Percentiles rank a stretch among this genome's conserved stretches.
Conservation (phyloP, 2,113 vertebrate genomes). For the Speoplatyrhinus poulsoni region DNA sequence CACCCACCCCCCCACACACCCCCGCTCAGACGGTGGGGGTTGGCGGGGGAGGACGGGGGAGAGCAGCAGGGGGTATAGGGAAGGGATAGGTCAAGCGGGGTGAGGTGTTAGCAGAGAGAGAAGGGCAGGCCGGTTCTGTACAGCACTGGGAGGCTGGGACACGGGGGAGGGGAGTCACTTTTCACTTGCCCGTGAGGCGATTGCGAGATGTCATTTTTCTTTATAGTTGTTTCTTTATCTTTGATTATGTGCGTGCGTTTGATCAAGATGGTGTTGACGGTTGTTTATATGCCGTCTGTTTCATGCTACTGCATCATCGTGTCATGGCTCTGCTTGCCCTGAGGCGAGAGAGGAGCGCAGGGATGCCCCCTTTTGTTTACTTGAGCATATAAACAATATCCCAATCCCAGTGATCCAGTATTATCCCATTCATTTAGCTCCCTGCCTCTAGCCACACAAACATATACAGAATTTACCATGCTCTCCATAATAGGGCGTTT, state of each 20-base stretch:
- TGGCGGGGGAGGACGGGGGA: constrained; percentile 25
- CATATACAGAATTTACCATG: constrained; percentile 30
- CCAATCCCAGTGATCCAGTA: constrained; percentile 59
- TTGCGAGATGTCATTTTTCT: no score
- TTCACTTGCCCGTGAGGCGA: no score
- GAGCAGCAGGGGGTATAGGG: constrained; percentile 37
- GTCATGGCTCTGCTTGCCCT: constrained; percentile 38
- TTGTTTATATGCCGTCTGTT: no score
- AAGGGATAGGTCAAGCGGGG: constrained; percentile 37
- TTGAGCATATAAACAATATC: constrained; percentile 70
- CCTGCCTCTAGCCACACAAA: constrained; percentile 18
- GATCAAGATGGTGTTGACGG: no score
- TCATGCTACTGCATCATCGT: no score
- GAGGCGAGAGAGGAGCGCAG: constrained; percentile 48
- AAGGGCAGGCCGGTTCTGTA: not conserved
- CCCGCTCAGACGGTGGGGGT: constrained; percentile 37
- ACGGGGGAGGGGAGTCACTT: no score
- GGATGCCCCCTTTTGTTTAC: constrained; percentile 69
- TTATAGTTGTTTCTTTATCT: no score
- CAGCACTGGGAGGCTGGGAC: not conserved
- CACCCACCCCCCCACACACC: constrained; percentile 25
- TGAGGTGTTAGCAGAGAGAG: constrained; percentile 10
- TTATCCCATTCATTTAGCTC: constrained; percentile 34
- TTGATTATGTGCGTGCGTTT: no score
- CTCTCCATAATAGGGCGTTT: constrained; percentile 4